Evolutionary conservation across 64 coral and sea anemone genomes (phyloP).

Genomic region (Trachythela sp.): DNA sequence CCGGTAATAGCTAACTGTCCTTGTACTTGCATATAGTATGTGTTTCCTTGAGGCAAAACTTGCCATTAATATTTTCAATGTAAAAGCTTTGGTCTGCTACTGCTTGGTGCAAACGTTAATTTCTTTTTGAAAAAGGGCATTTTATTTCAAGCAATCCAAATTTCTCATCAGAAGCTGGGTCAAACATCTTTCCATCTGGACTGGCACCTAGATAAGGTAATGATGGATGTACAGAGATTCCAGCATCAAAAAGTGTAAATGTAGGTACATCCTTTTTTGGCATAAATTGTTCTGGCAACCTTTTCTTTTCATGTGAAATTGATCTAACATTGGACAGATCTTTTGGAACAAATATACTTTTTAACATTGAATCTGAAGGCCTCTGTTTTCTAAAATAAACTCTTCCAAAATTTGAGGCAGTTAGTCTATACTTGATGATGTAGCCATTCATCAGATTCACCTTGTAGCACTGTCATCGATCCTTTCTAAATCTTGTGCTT

Average conservation of each 20-base stretch:
- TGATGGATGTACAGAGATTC: slow-evolving; percentile 13
- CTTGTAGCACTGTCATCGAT: background rate
- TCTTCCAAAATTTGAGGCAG: slow-evolving; percentile 44
- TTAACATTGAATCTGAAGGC: slow-evolving; percentile 34
- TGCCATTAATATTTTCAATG: slow-evolving; percentile 28
- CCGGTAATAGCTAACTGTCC: too few species aligned
- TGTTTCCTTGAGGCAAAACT: background rate
- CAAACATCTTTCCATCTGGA: slow-evolving; percentile 32
- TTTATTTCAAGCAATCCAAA: slow-evolving; percentile 37
- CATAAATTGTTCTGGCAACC: slow-evolving; percentile 41
- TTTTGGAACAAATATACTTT: slow-evolving; percentile 35
- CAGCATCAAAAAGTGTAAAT: too few species aligned
- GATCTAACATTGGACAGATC: slow-evolving; percentile 52
- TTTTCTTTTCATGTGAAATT: slow-evolving; percentile 62
- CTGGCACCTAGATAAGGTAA: slow-evolving; percentile 43
- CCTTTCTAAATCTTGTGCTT: background rate
- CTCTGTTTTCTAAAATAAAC: slow-evolving; percentile 5
- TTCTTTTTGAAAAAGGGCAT: slow-evolving; percentile 34
- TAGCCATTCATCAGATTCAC: background rate
- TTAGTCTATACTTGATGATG: background rate
- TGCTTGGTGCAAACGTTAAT: slow-evolving; percentile 7
- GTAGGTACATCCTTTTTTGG: too few species aligned
- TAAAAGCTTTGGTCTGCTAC: slow-evolving; percentile 5
- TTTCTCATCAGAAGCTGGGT: background rate
- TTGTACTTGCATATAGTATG: background rate